Base-by-base conservation (phyloP, 2,113 vertebrate species). In the Thymallus thymallus region DNA sequence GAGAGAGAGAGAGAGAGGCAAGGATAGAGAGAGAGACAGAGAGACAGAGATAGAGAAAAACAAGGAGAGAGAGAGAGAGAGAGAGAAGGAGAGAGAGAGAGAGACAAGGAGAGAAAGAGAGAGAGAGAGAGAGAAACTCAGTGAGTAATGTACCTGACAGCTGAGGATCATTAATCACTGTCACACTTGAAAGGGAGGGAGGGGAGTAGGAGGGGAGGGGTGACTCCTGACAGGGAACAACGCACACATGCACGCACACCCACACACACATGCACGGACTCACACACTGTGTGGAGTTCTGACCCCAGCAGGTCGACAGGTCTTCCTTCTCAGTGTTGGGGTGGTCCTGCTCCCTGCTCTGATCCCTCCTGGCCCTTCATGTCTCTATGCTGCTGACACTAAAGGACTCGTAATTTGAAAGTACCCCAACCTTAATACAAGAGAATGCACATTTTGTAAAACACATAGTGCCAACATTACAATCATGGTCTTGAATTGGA, bases 161-260 rank as follows among this genome's bases (percentile, higher is more conserved):
- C 90, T 90, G 86, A 90, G 80, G 81, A 88, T 89, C 91, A 92
- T 93, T 92, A 92, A 94, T 94, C 90, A 92, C 79, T 89, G 88
- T 91, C 90, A 88, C 78, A 83, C 77, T 80, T 84, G 79, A 90
- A 89, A 86, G 77, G 80, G 78, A 73, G 76, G 62, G 81, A 12
- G 41, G 41, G 46, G 68, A 67, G 4, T 35, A 74, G 63, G 81
- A 12, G 41, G 24, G 48, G 68, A 72, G 64, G 4, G 45, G 68
- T 76, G 76, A 76, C 5, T 70, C 77, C 85, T 89, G 76, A 87
- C 71, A 35, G 78, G 78, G 79, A 77, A 75, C 70, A 65, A 73
- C 67, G 80, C 18, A 56, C 69, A 56, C 26, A 56, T n/a, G n/a
- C 29, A 32, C n/a, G 4, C 45, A 29, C 68, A 29, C 67, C 45